These are phyloP conservation scores for Tragelaphus buxtoni DNA, from an alignment of 2,113 vertebrate genomes.

Conservation along the genomic window DNA sequence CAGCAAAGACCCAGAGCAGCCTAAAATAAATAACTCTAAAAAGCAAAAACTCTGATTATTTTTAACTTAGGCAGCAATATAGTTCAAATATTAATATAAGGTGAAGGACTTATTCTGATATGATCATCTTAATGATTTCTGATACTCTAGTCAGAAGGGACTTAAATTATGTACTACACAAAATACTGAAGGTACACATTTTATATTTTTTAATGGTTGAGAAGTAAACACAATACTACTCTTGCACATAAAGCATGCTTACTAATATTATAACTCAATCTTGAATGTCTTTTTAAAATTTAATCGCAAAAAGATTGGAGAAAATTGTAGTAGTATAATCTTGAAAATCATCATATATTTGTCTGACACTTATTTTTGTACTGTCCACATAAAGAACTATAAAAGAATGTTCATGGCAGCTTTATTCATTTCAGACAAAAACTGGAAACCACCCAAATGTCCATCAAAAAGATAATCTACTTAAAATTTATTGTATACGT, in stretches of 20 bases:
- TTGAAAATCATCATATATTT: background rate
- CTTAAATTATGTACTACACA: background rate
- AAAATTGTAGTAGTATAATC: background rate
- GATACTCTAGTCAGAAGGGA: background rate
- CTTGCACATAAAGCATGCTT: background rate
- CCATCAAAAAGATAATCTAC: slow-evolving; percentile 10
- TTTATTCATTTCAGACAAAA: slow-evolving; percentile 15
- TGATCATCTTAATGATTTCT: slow-evolving; percentile 16
- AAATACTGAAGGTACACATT: background rate
- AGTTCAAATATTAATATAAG: background rate
- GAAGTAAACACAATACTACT: background rate
- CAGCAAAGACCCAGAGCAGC: background rate
- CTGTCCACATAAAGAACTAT: background rate
- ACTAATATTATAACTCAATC: background rate
- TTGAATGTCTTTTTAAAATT: background rate
- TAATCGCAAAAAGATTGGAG: background rate
- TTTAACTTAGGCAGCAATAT: slow-evolving; percentile 18
- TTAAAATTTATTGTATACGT: background rate
- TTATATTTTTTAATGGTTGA: background rate
- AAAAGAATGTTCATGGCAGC: background rate
- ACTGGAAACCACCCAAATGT: background rate
- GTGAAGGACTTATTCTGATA: background rate
- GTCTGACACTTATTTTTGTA: background rate
- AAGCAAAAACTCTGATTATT: background rate
- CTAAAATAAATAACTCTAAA: background rate